These are phyloP conservation scores for Calypte anna DNA, from an alignment of 2,113 vertebrate genomes.

Conservation along the genomic window DNA sequence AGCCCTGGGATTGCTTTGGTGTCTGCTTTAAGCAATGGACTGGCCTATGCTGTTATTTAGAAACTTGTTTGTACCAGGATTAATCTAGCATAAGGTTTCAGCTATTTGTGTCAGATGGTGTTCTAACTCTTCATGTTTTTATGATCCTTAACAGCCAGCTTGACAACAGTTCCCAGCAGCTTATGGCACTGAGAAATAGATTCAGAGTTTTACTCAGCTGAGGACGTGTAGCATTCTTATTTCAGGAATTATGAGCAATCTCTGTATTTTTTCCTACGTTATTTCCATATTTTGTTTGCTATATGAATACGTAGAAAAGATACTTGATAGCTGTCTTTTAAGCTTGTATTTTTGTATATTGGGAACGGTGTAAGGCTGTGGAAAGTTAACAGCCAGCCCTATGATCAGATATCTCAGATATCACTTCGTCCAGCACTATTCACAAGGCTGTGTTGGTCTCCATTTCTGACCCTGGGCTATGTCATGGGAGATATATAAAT, in stretches of 20 bases:
- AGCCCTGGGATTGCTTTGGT: not conserved
- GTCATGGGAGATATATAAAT: not conserved
- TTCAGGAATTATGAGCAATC: not conserved
- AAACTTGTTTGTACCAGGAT: not conserved
- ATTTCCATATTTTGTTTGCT: not conserved
- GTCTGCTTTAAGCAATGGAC: not conserved
- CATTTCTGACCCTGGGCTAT: not conserved
- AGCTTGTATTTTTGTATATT: accelerated
- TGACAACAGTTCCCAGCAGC: not conserved
- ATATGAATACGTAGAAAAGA: not conserved
- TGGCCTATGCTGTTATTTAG: not conserved
- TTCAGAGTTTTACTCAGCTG: not conserved
- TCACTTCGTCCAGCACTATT: not conserved
- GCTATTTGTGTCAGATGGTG: not conserved
- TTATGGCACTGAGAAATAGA: not conserved
- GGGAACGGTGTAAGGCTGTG: not conserved
- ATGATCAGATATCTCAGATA: not conserved
- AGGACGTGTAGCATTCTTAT: not conserved
- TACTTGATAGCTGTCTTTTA: not conserved
- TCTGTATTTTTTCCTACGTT: not conserved
- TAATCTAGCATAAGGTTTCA: not conserved
- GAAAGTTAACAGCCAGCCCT: not conserved
- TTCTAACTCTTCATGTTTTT: not conserved
- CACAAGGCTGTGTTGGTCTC: not conserved
- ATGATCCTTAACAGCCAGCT: not conserved